phyloP scores from a whole-genome alignment of 2,113 vertebrate genomes.

The Labrus mixtus region DNA sequence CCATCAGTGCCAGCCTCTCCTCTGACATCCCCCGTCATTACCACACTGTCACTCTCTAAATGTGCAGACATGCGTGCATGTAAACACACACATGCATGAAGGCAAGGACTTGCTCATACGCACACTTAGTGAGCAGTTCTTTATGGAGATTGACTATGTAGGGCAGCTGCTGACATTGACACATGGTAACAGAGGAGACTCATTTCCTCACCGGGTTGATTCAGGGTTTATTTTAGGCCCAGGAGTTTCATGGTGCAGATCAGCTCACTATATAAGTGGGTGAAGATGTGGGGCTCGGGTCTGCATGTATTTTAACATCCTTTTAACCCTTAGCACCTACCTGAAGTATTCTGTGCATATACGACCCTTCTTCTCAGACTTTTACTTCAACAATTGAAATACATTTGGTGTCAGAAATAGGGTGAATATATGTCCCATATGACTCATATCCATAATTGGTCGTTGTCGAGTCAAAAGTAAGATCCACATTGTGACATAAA shows the following conservation, averaged over 20 bases:
- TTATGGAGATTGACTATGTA: slow-evolving; percentile 67
- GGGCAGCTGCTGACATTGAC: slow-evolving; percentile 68
- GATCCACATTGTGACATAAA: too few relatives aligned
- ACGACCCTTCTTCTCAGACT: too few relatives aligned
- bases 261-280: slow-evolving; percentile 7
- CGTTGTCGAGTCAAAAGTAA: too few relatives aligned
- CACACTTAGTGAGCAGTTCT: slow-evolving; percentile 45
- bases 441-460: too few relatives aligned
- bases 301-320: neutral
- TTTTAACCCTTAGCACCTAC: neutral
- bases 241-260: slow-evolving; percentile 37
- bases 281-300: slow-evolving; percentile 5
- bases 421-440: too few relatives aligned
- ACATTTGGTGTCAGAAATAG: too few relatives aligned
- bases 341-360: neutral
- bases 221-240: slow-evolving; percentile 52
- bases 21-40: slow-evolving; percentile 63
- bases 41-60: slow-evolving; percentile 59
- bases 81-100: slow-evolving; percentile 20
- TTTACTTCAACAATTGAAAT: too few relatives aligned
- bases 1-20: slow-evolving; percentile 56
- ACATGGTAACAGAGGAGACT: slow-evolving; percentile 62
- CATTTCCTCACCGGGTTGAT: slow-evolving; percentile 51
- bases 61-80: slow-evolving; percentile 52
- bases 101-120: neutral